Conservation (phyloP, 92 coral and sea anemone species). For the Ricordea florida region DNA sequence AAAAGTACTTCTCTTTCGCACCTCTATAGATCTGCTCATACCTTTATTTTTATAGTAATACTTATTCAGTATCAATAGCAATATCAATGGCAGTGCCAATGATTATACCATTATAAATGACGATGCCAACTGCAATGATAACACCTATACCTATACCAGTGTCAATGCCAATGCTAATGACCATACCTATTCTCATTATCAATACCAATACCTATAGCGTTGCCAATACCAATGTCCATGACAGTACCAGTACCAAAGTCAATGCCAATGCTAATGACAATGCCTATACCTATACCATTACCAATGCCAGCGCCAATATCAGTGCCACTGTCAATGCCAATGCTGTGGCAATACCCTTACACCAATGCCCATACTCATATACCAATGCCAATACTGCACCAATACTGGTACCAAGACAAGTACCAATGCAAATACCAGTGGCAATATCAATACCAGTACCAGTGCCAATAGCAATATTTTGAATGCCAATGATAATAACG, state of each 20-base stretch:
- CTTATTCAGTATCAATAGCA: neutral
- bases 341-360: neutral
- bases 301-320: too few species aligned
- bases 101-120: neutral
- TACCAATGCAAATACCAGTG: too few species aligned
- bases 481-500: neutral
- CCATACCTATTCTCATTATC: neutral
- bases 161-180: neutral
- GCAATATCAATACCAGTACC: too few species aligned
- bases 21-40: too few species aligned
- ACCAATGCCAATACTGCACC: too few species aligned
- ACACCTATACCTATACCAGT: neutral
- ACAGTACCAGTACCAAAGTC: too few species aligned
- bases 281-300: too few species aligned
- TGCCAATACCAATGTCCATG: neutral
- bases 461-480: neutral
- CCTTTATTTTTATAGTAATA: too few species aligned
- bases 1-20: too few species aligned
- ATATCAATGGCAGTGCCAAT: neutral
- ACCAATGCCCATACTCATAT: too few species aligned
- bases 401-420: neutral
- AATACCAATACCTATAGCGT: neutral
- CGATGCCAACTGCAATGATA: neutral
- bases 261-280: too few species aligned
- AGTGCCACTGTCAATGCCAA: neutral